These are phyloP conservation scores for Drosophila prosaltans DNA, from an alignment of 1,140 invertebrate species.

Conservation along the genomic window DNA sequence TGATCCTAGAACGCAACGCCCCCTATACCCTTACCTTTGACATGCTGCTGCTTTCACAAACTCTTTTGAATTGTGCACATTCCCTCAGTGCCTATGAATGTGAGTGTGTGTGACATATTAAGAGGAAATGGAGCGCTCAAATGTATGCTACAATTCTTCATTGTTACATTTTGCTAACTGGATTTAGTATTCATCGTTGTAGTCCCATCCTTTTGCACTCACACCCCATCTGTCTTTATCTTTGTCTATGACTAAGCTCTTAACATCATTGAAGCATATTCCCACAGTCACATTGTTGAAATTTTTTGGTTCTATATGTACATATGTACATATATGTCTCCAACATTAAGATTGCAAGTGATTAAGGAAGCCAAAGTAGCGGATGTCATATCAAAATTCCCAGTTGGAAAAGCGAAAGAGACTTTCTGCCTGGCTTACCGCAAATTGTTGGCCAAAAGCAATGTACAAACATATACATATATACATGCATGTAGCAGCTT, in stretches of 20 bases:
- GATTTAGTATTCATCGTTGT: slow-evolving; percentile 11
- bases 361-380: neutral
- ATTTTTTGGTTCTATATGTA: slow-evolving; percentile 1
- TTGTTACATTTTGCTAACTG: slow-evolving; percentile 40
- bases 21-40: neutral
- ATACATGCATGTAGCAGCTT: slow-evolving; percentile 9
- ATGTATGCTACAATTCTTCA: slow-evolving; percentile 47
- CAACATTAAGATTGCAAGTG: slow-evolving; percentile 2
- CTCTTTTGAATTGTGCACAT: slow-evolving; percentile 2
- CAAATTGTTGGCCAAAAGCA: neutral
- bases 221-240: neutral
- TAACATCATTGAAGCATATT: slow-evolving; percentile 1
- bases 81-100: slow-evolving; percentile 9
- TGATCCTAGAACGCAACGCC: neutral
- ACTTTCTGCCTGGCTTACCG: neutral
- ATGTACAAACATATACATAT: too few species aligned
- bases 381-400: neutral
- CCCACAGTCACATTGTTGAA: neutral
- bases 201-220: neutral
- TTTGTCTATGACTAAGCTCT: neutral
- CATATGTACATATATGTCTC: neutral
- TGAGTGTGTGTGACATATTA: slow-evolving; percentile 29
- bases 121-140: slow-evolving; percentile 44
- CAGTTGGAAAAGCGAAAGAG: neutral
- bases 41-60: neutral